These are phyloP conservation scores for Ips nitidus DNA, from an alignment of 1,140 invertebrate species.

Conservation along the genomic window DNA sequence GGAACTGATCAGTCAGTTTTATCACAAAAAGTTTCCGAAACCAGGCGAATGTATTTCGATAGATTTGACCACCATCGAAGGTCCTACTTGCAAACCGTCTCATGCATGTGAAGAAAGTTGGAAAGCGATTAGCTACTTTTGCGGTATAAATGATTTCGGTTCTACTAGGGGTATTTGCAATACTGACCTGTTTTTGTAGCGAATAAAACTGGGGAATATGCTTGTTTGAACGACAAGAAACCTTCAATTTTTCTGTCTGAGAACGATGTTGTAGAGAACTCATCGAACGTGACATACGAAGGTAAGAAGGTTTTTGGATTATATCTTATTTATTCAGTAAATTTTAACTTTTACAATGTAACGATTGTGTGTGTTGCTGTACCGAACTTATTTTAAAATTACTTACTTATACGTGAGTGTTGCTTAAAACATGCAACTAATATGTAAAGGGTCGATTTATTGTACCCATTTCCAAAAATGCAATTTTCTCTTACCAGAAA, in stretches of 20 bases:
- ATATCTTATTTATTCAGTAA: too few species aligned
- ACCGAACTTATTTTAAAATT: too few species aligned
- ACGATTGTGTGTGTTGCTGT: too few species aligned
- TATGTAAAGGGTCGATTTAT: too few species aligned
- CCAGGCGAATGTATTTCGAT: conserved; percentile 59
- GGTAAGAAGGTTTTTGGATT: conserved; percentile 3
- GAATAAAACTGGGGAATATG: conserved; percentile 40
- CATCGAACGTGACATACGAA: conserved; percentile 21
- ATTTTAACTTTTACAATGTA: too few species aligned
- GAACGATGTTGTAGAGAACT: conserved; percentile 12
- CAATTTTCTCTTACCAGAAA: too few species aligned
- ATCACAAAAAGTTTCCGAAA: conserved; percentile 61
- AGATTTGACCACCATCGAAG: conserved; percentile 39
- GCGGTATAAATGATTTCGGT: conserved; percentile 19
- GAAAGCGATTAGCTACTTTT: conserved; percentile 39
- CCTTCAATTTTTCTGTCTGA: conserved; percentile 31
- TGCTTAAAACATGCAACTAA: too few species aligned
- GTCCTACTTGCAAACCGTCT: background rate
- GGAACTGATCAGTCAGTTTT: conserved; percentile 62
- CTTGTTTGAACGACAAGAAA: conserved; percentile 6
- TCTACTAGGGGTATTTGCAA: background rate
- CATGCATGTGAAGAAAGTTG: conserved; percentile 36
- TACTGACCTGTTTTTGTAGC: conserved; percentile 22
- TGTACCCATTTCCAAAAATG: too few species aligned
- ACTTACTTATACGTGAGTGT: background rate